Evolutionary conservation across 1,140 invertebrate species (phyloP), one percentile per base, ranked within the genome.

Genomic region (Anastrepha obliqua): DNA sequence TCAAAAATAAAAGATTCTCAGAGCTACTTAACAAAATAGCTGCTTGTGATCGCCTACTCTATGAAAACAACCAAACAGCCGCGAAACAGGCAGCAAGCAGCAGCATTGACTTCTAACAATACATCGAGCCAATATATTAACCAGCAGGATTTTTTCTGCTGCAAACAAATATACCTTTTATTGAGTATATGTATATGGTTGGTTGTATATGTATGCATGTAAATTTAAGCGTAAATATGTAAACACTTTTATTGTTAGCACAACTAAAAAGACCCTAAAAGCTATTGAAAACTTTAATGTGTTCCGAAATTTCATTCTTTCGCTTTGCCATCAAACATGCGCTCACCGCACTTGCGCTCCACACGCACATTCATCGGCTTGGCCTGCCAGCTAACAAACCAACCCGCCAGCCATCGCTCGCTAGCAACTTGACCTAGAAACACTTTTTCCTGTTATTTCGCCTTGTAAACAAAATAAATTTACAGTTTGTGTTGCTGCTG

Each of bases 401-500:
- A 29, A 20, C 51, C 74, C 44, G 42, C 44, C 51, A 81, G n/a
- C 51, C 7, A 58, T 1, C 20, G 9, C 20, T 81, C 74, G n/a
- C 44, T 55, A 87, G 89, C 91, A 92, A 91, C 91, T 91, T 92
- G 91, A 92, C 91, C 91, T 92, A 92, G 91, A 91, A 92, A 91
- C 91, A 90, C 90, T 92, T 92, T 92, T 92, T 92, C 91, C 91
- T 91, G 91, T 92, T 92, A 92, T 92, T 89, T 88, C 70, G 88
- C 86, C 86, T 88, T 88, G 74, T 88, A 87, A 86, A 88, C 88
- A 88, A 60, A 60, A 86, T 86, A 15, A 20, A 78, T 55, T 51
- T 81, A 51, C 20, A 55, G 74, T 55, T 81, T 81, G 20, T 81
- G 7, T 51, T 81, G 74, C 3, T 11, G 47, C 44, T 17, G 9